These are phyloP conservation scores for Drosophila grimshawi DNA, from an alignment of 1,140 invertebrate genomes.

Conservation along the genomic window DNA sequence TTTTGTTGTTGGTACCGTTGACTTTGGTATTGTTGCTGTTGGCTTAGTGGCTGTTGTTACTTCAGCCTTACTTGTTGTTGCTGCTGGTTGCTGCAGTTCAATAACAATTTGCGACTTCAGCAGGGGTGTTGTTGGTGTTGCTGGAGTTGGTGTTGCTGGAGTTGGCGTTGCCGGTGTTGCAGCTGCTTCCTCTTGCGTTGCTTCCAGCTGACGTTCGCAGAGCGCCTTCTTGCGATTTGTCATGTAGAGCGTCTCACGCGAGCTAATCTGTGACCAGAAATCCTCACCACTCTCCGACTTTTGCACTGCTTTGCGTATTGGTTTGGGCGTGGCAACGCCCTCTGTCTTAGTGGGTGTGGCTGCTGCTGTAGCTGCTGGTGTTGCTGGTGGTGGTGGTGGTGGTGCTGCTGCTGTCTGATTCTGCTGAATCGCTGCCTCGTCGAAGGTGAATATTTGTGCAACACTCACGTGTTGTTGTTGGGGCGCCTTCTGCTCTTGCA, in stretches of 20 bases:
- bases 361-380: neutral
- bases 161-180: conserved; percentile 25
- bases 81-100: conserved; percentile 12
- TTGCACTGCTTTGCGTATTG: conserved; percentile 60
- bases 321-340: conserved; percentile 68
- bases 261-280: conserved; percentile 81
- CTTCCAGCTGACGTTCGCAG: conserved; percentile 50
- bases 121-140: conserved; percentile 3
- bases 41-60: conserved; percentile 10
- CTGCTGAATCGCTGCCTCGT: conserved; percentile 57
- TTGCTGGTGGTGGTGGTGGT: neutral
- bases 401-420: conserved; percentile 19
- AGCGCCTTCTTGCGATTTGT: conserved; percentile 74
- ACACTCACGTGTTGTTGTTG: conserved; percentile 43
- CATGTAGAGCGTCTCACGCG: conserved; percentile 81
- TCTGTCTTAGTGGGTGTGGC: conserved; percentile 30
- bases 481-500: conserved; percentile 4
- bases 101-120: conserved; percentile 13
- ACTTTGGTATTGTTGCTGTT: conserved; percentile 18
- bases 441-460: conserved; percentile 75
- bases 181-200: conserved; percentile 29
- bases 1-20: conserved; percentile 4
- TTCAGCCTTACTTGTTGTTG: conserved; percentile 10
- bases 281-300: conserved; percentile 82
- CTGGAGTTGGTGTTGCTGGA: conserved; percentile 2